Evolutionary conservation across 2,113 vertebrate species (phyloP), one percentile per base, ranked within the genome.

Genomic region (Podiceps cristatus): DNA sequence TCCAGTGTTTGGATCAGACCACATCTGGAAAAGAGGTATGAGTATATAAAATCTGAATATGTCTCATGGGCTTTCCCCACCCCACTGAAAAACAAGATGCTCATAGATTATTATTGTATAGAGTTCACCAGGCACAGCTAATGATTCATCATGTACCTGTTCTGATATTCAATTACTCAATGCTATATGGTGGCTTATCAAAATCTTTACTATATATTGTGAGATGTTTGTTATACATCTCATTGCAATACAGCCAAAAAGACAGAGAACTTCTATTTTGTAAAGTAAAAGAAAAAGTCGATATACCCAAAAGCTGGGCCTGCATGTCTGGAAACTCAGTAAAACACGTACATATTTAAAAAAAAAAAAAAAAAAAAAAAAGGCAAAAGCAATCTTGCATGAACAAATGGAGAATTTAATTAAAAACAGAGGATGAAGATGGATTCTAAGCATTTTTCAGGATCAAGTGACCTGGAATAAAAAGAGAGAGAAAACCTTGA

Each of bases 351-450:
- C 1, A 50, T 73, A 56, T 71, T 53, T 10, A 19, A 4, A 31
- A 8, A 33, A 24, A 33, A 29, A 19, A 4, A 31, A 8, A 33
- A 24, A 31, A 45, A 67, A 47, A 33, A 59, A 47, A 44, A 69
- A n/a, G 3, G 23, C 10, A 88, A 93, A 95, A 62, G 11, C 5
- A 80, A 90, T 45, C 33, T 81, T 86, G 60, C 15, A 53, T 24
- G 42, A 91, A 81, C 28, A 91, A 89, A 82, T 24, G 33, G 33
- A 81, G 75, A 86, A 77, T 71, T 62, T 93, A 94, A 97, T 96
- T 92, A 76, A 96, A 93, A 95, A 22, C 77, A 96, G 79, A 76
- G 52, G 20, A 78, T 37, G 22, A 91, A 71, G 55, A 84, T 49
- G 13, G 77, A 95, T 95, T 83, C 49, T 88, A 17, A 12, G 17